Base-by-base conservation (phyloP, 1,140 invertebrate species). In the Prorops nasuta region DNA sequence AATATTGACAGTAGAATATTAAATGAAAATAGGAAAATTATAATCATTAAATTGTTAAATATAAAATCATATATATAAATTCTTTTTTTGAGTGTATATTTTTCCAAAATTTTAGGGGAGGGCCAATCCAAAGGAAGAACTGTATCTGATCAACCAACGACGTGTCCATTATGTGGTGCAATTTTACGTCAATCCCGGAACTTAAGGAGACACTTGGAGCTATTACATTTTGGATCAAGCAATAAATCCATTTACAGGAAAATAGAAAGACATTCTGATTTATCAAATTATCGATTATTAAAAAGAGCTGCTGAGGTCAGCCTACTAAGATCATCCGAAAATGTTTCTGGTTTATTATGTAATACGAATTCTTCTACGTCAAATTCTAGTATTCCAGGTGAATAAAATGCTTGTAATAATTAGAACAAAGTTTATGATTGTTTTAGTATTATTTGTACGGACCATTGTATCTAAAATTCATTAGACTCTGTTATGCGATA, bases 181-280 rank as follows among this genome's bases (percentile, higher is more conserved):
- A 71, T 67, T n/a, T 56, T 77, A 37, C 64, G 74, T 6, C 75
- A 77, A 38, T 72, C 74, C 3, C 57, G 75, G 44, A 77, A 77
- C 44, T 65, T 77, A 16, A 56, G 74, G 14, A 62, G 75, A 28
- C 75, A 77, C 43, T 64, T 78, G 54, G 73, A 78, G 45, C 55
- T 77, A 9, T 58, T 76, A 16, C 76, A 78, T 46, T 74, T 77
- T 46, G 71, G 71, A 18, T 43, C 61, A 17, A 66, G 71, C 21
- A 64, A 66, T 37, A 54, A 46, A n/a, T n/a, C n/a, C n/a, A n/a
- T n/a, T n/a, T n/a, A n/a, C n/a, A n/a, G n/a, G n/a, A n/a, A n/a
- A n/a, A n/a, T n/a, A n/a, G n/a, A n/a, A n/a, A n/a, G n/a, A n/a
- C n/a, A n/a, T n/a, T n/a, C n/a, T n/a, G n/a, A n/a, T n/a, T n/a